Percentiles rank a stretch among this genome's conserved stretches.
phyloP scores from a whole-genome alignment of 2,113 vertebrate genomes.

The Bujurquina vittata region DNA sequence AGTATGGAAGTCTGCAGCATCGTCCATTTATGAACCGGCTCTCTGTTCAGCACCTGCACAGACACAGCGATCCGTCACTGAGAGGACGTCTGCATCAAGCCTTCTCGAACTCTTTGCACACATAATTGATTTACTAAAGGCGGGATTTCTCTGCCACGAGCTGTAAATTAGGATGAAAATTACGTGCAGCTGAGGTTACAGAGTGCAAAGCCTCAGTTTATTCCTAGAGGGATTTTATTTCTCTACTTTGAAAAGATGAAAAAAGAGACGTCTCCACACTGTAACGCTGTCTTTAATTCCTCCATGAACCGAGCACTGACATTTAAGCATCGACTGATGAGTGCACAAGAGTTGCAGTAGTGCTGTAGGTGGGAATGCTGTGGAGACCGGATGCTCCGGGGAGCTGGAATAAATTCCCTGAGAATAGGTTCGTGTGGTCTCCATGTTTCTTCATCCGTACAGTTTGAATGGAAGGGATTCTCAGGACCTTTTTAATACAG shows the following conservation, averaged over 20 bases:
- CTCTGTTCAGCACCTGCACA: not conserved
- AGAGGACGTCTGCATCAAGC: not conserved
- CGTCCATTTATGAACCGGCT: not conserved
- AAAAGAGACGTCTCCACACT: conserved; percentile 16
- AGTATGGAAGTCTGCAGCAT: not conserved
- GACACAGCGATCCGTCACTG: not conserved
- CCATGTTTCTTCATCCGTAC: not conserved
- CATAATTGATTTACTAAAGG: conserved; percentile 29
- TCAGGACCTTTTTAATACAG: not conserved
- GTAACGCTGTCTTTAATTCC: not conserved
- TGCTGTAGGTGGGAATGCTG: not conserved
- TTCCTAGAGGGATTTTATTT: conserved; percentile 13
- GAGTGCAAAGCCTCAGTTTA: conserved; percentile 12
- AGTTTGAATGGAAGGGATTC: conserved; percentile 1
- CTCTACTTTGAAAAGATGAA: conserved; percentile 31
- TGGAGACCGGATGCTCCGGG: not conserved
- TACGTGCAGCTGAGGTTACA: conserved; percentile 24
- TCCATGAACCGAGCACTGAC: not conserved
- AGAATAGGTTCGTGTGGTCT: not conserved
- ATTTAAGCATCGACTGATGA: conserved; percentile 3
- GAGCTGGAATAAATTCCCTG: conserved; percentile 18
- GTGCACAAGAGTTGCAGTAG: not conserved
- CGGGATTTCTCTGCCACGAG: conserved; percentile 15
- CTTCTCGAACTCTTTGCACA: not conserved
- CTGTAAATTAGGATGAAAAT: conserved; percentile 44